Base-by-base conservation (phyloP, 2,797 vertebrate genomes). In the Anomalospiza imberbis region DNA sequence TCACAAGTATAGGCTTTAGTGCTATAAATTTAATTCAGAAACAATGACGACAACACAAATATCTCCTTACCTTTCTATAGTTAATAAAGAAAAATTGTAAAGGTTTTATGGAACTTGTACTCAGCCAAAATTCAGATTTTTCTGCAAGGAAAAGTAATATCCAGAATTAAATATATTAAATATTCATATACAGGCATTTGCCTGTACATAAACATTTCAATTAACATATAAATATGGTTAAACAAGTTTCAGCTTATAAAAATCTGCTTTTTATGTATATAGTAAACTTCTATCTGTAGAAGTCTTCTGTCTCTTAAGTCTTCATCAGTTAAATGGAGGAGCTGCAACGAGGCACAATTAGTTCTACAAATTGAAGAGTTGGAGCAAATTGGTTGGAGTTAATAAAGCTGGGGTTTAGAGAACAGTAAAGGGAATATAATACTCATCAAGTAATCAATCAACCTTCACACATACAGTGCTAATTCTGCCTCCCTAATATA, bases 331-430 rank as follows among this genome's bases (percentile, higher is more conserved):
- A 89, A 88, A 96, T 88, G 53, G 66, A 93, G 83, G 78, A 95
- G 72, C 40, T 91, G 85, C 86, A 91, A 87, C 7, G 31, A 95
- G 95, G 83, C 79, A 93, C 89, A 95, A 93, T 96, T 96, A 95
- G 82, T 82, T 93, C 80, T 76, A 91, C 81, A 96, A 95, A 97
- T 93, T 89, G 96, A 93, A 62, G 82, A 91, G 63, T 54, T 96
- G 58, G 85, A 94, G 89, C 95, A 96, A 94, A 95, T 94, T 95
- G 91, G 81, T 92, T 95, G 58, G 89, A 94, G 87, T 94, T 97
- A 97, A 97, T 97, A 96, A 97, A 95, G 91, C 91, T 95, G 95
- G 96, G 95, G 89, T 89, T 97, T 96, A 85, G 89, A 96, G 81
- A 95, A 95, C 60, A 90, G 87, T 87, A 72, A 92, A 67, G 78